Conservation (phyloP, 2,797 vertebrate genomes). For the Diplodus sargus region DNA sequence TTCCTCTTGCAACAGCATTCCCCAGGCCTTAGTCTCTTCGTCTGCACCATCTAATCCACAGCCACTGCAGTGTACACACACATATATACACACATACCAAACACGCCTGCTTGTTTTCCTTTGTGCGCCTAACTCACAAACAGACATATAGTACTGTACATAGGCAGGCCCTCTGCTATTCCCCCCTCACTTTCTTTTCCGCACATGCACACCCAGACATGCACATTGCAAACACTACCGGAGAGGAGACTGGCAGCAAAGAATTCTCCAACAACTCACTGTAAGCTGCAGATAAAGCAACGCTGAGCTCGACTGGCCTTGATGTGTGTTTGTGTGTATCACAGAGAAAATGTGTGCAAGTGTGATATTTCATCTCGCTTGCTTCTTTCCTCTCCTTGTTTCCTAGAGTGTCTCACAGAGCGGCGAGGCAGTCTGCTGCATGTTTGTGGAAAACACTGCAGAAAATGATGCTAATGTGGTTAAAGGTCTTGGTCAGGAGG, state of each 20-base stretch:
- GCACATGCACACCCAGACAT: constrained; percentile 15
- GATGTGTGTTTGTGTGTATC: constrained; percentile 60
- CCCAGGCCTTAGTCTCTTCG: constrained; percentile 36
- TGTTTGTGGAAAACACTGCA: neutral
- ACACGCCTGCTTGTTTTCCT: constrained; percentile 42
- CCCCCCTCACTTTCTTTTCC: constrained; percentile 28
- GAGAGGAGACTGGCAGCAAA: constrained; percentile 58
- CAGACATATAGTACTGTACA: constrained; percentile 35
- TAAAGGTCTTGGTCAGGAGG: neutral
- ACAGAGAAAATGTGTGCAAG: constrained; percentile 35
- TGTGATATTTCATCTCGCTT: constrained; percentile 38
- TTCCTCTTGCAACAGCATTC: constrained; percentile 28
- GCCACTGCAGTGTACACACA: constrained; percentile 37
- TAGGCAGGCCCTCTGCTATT: constrained; percentile 28
- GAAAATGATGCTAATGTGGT: neutral
- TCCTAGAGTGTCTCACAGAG: neutral
- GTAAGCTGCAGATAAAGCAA: constrained; percentile 77
- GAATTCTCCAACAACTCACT: constrained; percentile 69
- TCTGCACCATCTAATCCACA: constrained; percentile 48
- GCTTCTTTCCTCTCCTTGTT: constrained; percentile 24
- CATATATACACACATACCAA: constrained; percentile 32
- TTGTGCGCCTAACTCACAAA: constrained; percentile 35
- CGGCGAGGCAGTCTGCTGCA: neutral
- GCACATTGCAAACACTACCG: constrained; percentile 43
- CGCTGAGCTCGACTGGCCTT: constrained; percentile 60